Conservation (phyloP, 23 tunicate species). For the Styela clava region DNA sequence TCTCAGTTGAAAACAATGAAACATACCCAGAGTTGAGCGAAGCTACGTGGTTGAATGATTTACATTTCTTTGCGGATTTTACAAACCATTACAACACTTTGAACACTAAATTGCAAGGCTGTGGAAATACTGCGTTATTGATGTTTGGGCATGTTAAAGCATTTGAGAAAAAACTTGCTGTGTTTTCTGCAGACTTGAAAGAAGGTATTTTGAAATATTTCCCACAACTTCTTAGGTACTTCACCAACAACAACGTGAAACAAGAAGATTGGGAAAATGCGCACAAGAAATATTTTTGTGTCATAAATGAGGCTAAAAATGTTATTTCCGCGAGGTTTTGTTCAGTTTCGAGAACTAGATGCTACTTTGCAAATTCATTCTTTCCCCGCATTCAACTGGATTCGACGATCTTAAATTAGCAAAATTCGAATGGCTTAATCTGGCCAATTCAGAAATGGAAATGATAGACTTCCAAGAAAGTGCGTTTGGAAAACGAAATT, state of each 20-base stretch:
- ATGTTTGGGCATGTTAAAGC: conserved; percentile 20
- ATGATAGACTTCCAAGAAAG: conserved; percentile 44
- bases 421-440: background rate
- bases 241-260: background rate
- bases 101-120: background rate
- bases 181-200: background rate
- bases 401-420: background rate
- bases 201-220: background rate
- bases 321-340: background rate
- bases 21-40: too few species aligned
- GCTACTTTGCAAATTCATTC: conserved; percentile 2
- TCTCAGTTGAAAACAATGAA: too few species aligned
- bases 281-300: background rate
- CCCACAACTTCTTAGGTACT: background rate
- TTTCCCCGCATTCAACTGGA: background rate
- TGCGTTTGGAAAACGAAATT: conserved; percentile 25
- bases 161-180: background rate
- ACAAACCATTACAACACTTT: background rate
- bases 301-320: background rate
- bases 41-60: too few species aligned
- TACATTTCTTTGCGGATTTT: background rate
- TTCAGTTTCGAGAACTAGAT: background rate
- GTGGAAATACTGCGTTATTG: conserved; percentile 15
- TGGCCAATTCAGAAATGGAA: conserved; percentile 27
- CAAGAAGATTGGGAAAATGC: background rate